phyloP scores from a whole-genome alignment of 2,888 invertebrate genomes.

The Chesias legatella region DNA sequence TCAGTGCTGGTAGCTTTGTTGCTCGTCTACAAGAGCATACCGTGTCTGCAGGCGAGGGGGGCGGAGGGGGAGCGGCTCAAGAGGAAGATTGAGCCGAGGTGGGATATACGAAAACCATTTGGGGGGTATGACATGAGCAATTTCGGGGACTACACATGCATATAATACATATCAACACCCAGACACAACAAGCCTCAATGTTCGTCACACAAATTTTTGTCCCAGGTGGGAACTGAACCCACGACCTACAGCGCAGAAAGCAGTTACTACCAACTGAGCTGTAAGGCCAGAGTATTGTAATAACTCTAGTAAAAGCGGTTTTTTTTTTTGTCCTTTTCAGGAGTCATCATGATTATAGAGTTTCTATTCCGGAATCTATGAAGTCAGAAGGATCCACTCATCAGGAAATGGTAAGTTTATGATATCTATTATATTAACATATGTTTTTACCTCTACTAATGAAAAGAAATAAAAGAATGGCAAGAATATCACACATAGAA shows the following conservation, averaged over 20 bases:
- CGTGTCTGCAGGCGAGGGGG: constrained; percentile 11
- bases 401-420: constrained; percentile 26
- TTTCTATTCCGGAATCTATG: constrained; percentile 3
- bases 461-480: too few relatives aligned
- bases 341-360: not conserved
- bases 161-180: too few relatives aligned
- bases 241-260: too few relatives aligned
- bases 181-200: too few relatives aligned
- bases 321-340: constrained; percentile 12
- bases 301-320: not conserved
- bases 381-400: constrained; percentile 12
- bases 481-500: too few relatives aligned
- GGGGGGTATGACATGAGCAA: constrained; percentile 5
- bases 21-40: constrained; percentile 41
- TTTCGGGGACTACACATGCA: not conserved
- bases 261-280: too few relatives aligned
- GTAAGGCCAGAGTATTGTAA: not conserved
- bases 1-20: constrained; percentile 41
- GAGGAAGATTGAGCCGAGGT: constrained; percentile 38
- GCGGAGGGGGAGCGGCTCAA: constrained; percentile 31
- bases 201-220: too few relatives aligned
- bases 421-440: too few relatives aligned
- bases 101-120: constrained; percentile 1
- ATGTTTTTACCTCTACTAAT: too few relatives aligned
- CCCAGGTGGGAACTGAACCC: too few relatives aligned